Percentiles rank a stretch among this genome's conserved stretches.
phyloP scores from a whole-genome alignment of 2,113 vertebrate species.

The Melanerpes formicivorus region DNA sequence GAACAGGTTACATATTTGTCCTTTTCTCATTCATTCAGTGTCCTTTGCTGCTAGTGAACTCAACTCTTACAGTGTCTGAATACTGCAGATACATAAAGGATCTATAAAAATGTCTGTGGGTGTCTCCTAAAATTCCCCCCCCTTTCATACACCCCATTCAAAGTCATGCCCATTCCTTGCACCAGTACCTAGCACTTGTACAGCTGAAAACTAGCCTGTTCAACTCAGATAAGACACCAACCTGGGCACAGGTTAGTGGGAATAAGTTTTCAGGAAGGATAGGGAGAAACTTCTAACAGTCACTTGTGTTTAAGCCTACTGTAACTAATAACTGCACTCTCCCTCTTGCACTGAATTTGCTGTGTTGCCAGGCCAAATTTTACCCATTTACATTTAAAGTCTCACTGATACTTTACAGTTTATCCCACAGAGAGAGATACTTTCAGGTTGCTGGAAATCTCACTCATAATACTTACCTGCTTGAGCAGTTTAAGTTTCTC shows the following conservation, averaged over 20 bases:
- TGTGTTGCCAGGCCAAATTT: background rate
- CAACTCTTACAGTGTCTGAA: background rate
- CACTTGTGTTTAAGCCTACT: background rate
- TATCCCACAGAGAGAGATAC: background rate
- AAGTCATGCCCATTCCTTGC: background rate
- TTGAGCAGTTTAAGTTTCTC: slow-evolving; percentile 75
- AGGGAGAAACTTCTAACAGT: background rate
- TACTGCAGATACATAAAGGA: background rate
- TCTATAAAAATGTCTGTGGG: background rate
- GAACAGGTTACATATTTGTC: background rate
- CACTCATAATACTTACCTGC: slow-evolving; percentile 67
- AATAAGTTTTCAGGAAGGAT: background rate
- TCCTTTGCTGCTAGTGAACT: background rate
- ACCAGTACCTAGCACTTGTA: background rate
- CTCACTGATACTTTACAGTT: background rate
- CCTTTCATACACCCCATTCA: background rate
- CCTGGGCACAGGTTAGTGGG: fast-evolving
- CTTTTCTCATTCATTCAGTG: background rate
- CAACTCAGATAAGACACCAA: background rate
- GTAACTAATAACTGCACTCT: background rate
- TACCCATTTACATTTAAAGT: background rate
- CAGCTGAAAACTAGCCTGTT: background rate
- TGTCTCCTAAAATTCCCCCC: background rate
- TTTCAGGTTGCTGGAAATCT: background rate
- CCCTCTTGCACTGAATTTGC: background rate